Conservation (phyloP, 2,113 vertebrate genomes). For the Edolisoma coerulescens region DNA sequence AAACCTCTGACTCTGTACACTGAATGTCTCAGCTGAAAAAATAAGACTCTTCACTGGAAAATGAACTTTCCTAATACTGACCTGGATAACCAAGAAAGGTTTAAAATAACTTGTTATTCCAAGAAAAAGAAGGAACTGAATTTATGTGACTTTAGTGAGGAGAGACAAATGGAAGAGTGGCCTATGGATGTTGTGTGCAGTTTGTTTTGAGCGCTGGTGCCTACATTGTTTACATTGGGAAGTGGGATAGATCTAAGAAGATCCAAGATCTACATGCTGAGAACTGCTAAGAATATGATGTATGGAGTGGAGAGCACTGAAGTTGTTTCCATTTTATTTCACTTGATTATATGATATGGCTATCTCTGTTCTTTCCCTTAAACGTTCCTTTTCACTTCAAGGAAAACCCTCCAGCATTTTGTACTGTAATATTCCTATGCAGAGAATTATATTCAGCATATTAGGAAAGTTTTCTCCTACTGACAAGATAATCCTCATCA, state of each 20-base stretch:
- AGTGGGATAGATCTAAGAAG: neutral
- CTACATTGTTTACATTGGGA: neutral
- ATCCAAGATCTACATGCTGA: neutral
- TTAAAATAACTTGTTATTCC: neutral
- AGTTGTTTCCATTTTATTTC: neutral
- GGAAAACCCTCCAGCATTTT: neutral
- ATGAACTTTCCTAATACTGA: neutral
- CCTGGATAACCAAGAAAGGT: neutral
- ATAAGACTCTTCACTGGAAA: neutral
- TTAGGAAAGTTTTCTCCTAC: neutral
- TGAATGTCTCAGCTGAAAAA: neutral
- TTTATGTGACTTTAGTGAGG: neutral
- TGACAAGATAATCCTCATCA: neutral
- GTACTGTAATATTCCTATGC: neutral
- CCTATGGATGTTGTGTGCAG: neutral
- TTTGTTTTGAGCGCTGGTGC: neutral
- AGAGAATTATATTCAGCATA: neutral
- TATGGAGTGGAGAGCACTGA: neutral
- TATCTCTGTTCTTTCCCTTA: neutral
- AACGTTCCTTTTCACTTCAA: neutral
- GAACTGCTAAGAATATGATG: neutral
- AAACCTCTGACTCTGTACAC: neutral
- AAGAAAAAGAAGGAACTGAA: neutral
- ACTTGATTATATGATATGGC: neutral
- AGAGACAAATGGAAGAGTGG: neutral